Percentiles rank a stretch among this genome's conserved stretches.
Conservation (phyloP, 2,113 vertebrate genomes). For the Oreotrochilus melanogaster region DNA sequence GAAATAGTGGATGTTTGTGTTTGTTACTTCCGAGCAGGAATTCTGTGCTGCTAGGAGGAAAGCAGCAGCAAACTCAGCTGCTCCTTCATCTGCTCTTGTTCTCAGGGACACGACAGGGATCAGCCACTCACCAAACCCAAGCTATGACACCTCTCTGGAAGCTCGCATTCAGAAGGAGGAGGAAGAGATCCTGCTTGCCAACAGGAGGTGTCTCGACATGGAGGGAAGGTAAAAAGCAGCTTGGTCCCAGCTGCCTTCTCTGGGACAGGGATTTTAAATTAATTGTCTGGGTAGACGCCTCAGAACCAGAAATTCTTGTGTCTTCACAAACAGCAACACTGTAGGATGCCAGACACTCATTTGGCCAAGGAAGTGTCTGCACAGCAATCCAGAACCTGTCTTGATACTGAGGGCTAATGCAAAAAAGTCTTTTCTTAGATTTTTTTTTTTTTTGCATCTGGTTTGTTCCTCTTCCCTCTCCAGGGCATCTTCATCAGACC, state of each 20-base stretch:
- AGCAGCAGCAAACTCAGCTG: neutral
- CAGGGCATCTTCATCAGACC: neutral
- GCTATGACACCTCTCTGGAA: slow-evolving; percentile 95
- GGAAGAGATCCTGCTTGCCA: slow-evolving; percentile 97
- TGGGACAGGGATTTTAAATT: neutral
- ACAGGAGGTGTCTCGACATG: slow-evolving; percentile 97
- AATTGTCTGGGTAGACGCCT: neutral
- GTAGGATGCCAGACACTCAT: neutral
- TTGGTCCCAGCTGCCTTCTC: neutral
- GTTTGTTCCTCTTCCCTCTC: neutral
- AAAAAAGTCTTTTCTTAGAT: neutral
- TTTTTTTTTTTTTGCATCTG: neutral
- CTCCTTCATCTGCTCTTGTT: neutral
- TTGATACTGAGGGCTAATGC: slow-evolving; percentile 11
- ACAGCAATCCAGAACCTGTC: neutral
- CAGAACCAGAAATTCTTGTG: slow-evolving; percentile 44
- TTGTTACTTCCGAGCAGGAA: neutral
- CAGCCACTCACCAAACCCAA: slow-evolving; percentile 91
- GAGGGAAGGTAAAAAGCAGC: slow-evolving; percentile 88
- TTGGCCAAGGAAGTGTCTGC: neutral
- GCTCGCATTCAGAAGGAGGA: slow-evolving; percentile 98
- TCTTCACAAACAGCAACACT: neutral
- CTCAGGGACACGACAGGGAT: slow-evolving; percentile 88
- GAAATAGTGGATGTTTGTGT: neutral
- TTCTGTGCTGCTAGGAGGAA: neutral